These are phyloP conservation scores for Sericinus montela DNA, from an alignment of 2,888 invertebrate species.

Conservation along the genomic window DNA sequence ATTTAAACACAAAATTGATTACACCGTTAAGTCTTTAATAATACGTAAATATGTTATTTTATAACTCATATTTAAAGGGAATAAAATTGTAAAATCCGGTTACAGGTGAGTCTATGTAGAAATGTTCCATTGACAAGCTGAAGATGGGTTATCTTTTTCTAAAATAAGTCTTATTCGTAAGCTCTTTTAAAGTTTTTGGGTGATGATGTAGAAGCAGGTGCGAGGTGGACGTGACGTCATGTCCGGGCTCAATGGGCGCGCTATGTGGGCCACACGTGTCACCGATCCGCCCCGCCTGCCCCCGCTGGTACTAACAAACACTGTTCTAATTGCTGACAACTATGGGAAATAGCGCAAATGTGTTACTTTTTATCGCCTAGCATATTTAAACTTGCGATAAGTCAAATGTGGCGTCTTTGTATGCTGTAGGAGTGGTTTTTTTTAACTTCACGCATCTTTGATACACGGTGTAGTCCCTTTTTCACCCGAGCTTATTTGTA, in stretches of 20 bases:
- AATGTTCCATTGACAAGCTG: too few species aligned
- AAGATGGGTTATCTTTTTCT: too few species aligned
- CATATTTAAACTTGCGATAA: constrained; percentile 58
- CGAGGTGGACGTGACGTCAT: constrained; percentile 56
- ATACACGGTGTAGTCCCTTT: neutral
- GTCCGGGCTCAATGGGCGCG: constrained; percentile 60
- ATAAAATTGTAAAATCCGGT: too few species aligned
- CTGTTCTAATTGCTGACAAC: constrained; percentile 70
- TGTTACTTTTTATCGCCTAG: constrained; percentile 57
- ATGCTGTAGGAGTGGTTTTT: constrained; percentile 24
- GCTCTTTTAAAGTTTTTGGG: neutral
- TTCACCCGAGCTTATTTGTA: too few species aligned
- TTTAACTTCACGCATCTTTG: neutral
- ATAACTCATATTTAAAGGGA: too few species aligned
- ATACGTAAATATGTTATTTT: too few species aligned
- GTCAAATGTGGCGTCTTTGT: constrained; percentile 42
- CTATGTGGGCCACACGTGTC: constrained; percentile 76
- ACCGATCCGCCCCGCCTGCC: constrained; percentile 8
- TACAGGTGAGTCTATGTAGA: too few species aligned
- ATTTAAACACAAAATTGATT: too few species aligned
- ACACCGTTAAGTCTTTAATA: too few species aligned
- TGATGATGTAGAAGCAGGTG: neutral
- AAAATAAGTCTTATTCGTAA: too few species aligned
- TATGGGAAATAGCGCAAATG: constrained; percentile 72
- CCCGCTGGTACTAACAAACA: constrained; percentile 35